Conservation (phyloP, 2,113 vertebrate genomes). For the Acanthochromis polyacanthus region DNA sequence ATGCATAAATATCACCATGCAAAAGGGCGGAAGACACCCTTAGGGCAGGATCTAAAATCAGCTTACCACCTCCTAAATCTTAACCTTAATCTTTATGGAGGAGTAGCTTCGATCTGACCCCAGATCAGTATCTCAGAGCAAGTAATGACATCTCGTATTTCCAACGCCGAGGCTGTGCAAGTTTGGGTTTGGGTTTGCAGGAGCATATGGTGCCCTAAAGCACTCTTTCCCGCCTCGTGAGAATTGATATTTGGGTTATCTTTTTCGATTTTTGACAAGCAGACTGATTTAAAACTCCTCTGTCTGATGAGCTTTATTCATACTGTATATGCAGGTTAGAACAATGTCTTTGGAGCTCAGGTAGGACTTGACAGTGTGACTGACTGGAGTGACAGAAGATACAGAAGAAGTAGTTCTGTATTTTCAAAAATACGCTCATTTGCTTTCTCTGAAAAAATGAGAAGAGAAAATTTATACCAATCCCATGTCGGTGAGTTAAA, state of each 20-base stretch:
- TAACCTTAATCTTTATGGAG: conserved; percentile 65
- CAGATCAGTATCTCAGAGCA: conserved; percentile 33
- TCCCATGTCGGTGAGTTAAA: no score
- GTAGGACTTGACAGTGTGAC: not conserved
- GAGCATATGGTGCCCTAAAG: not conserved
- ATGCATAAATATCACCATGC: conserved; percentile 63
- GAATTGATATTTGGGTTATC: conserved; percentile 1
- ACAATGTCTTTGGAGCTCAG: not conserved
- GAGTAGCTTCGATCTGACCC: conserved; percentile 66
- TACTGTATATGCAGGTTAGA: not conserved
- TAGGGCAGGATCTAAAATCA: conserved; percentile 53
- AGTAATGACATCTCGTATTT: conserved; percentile 18
- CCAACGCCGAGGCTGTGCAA: not conserved
- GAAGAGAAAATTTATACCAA: not conserved
- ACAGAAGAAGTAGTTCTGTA: not conserved
- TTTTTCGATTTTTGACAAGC: not conserved
- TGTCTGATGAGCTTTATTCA: not conserved
- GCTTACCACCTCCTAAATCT: conserved; percentile 62
- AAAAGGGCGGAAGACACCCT: conserved; percentile 41
- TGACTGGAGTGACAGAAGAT: not conserved
- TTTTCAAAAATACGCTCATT: not conserved
- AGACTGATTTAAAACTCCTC: not conserved
- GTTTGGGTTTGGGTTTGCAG: not conserved
- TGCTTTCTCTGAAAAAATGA: not conserved
- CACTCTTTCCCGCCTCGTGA: not conserved